phyloP scores from a whole-genome alignment of 2,113 vertebrate genomes.

The Carassius carassius region DNA sequence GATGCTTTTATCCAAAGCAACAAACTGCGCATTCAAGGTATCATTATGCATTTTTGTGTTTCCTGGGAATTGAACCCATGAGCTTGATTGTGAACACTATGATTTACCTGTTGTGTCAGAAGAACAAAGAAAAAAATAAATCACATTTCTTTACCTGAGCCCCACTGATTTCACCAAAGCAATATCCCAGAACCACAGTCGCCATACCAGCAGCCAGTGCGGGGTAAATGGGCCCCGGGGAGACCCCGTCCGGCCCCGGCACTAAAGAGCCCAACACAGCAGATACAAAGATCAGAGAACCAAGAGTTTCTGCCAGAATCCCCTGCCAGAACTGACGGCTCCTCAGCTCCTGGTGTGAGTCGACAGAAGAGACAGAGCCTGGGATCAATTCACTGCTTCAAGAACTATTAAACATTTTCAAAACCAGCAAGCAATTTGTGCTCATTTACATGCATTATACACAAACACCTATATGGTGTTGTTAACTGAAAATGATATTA shows the following conservation, averaged over 20 bases:
- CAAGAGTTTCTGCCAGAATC: conserved; percentile 73
- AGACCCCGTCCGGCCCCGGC: conserved; percentile 60
- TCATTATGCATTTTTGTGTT: not conserved
- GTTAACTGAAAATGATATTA: no score
- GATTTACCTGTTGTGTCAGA: not conserved
- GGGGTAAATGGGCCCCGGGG: conserved; percentile 71
- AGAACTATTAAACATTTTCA: not conserved
- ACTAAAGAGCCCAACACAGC: conserved; percentile 77
- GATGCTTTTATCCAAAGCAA: not conserved
- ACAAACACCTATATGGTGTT: no score
- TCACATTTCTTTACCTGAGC: conserved; percentile 73
- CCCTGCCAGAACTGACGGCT: conserved; percentile 77
- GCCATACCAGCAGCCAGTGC: conserved; percentile 76
- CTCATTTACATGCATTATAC: no score
- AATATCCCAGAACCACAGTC: conserved; percentile 70
- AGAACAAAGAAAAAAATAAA: not conserved
- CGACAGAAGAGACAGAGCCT: not conserved
- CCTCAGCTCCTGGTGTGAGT: conserved; percentile 70
- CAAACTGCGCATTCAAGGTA: not conserved
- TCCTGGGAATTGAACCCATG: not conserved
- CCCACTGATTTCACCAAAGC: conserved; percentile 79
- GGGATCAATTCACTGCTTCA: not conserved
- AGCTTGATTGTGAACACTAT: not conserved
- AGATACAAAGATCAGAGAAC: conserved; percentile 79
- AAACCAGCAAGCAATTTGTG: not conserved